Base-by-base conservation (phyloP, 2,888 invertebrate genomes). In the Apocheima hispidaria region DNA sequence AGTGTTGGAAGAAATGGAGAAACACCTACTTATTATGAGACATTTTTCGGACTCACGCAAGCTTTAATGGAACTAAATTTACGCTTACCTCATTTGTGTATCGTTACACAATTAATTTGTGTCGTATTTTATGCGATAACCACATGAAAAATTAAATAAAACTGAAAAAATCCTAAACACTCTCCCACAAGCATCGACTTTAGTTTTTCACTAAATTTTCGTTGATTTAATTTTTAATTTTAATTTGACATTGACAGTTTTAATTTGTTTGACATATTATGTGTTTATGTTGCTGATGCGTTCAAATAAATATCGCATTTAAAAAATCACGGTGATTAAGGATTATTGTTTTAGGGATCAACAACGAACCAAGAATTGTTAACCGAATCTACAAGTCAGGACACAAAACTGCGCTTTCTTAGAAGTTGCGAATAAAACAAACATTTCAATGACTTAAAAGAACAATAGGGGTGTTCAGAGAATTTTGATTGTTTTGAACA, bases 51-150 rank as follows among this genome's bases (percentile, higher is more conserved):
- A 4, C 9, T 12, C 18, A 9, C 10, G 3, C 9, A 4, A 35
- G 26, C n/a, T 30, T 51, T 21, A 60, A 43, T 60, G 33, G 9
- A 41, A 53, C 44, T 46, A 28, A 63, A 18, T 57, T 60, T 51
- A 33, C 40, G 65, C 77, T 76, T 33, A 77, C 77, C 77, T 77
- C 76, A 74, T 77, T 73, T 71, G 77, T 74, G 57, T 59, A 60
- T 50, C 33, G 41, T 51, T 55, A 26, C n/a, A 35, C 43, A 50
- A 43, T 30, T 6, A 44, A 35, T 36, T 43, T 14, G 5, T 36
- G 38, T 16, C 10, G 23, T 43, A 43, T 33, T 60, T 30, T 21
- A 35, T 4, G 20, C 20, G 14, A 28, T 14, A 36, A 49, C 50
- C 35, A 54, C 53, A 36, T 30, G 0, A 21, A 46, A 53, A 53